Base-by-base conservation (phyloP, 1,140 invertebrate species). In the Macrocentrus cingulum region DNA sequence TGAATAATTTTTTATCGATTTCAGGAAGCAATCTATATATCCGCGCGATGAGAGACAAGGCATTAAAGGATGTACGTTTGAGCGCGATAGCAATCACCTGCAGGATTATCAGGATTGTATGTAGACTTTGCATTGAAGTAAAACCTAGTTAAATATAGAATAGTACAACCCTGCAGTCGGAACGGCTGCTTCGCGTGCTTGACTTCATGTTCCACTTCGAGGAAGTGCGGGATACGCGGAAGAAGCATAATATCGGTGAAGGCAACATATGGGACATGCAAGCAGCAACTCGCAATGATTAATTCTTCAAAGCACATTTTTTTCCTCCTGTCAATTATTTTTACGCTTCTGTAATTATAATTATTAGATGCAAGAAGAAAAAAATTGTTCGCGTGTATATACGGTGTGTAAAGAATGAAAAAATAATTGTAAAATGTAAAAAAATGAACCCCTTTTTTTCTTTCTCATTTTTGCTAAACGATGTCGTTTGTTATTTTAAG, bases 401-500 rank as follows among this genome's bases (percentile, higher is more conserved):
- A 29, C 9, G 25, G 4, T 4, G 4, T 29, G 25, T 4, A 18
- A 46, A 44, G 16, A 2, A 44, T 18, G 41, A 19, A 46, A 22
- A 9, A 46, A 46, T 23, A 44, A 18, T 39, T 46, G 18, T 11
- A 46, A 9, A 19, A 19, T 1, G n/a, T 11, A 46, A 46, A 46
- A 46, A 46, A 20, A 9, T 9, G 25, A 46, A 13, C 25, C 16
- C 25, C 20, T 0, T 25, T 16, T 15, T 37, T 46, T 52, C 41
- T 59, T 0, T 42, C 7, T n/a, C n/a, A n/a, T n/a, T n/a, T n/a
- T n/a, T 22, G 53, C 46, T 69, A 67, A 70, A 66, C 60, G 68
- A 66, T 62, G 61, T 67, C 67, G 61, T 70, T 69, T 70, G 66
- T 67, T 69, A 67, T 69, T 70, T 70, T 69, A 70, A 70, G 63